phyloP scores from a whole-genome alignment of 2,888 invertebrate genomes.

The Lasius platythorax region DNA sequence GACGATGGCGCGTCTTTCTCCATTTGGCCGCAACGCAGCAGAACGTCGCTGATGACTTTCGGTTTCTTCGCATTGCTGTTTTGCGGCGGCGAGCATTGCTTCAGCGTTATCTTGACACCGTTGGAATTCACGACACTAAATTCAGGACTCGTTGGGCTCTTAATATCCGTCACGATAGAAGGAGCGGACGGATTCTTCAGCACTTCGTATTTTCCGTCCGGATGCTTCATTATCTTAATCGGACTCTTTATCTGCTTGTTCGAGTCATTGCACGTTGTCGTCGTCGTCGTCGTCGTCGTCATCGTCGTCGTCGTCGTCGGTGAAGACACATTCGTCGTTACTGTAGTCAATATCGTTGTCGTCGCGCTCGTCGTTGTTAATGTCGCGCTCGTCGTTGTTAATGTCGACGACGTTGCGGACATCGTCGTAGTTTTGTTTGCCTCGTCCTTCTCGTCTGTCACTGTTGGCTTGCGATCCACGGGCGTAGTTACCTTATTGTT shows the following conservation, averaged over 20 bases:
- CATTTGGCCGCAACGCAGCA: slow-evolving; percentile 68
- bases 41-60: slow-evolving; percentile 81
- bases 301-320: slow-evolving; percentile 4
- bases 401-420: neutral
- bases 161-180: slow-evolving; percentile 53
- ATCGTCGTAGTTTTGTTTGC: slow-evolving; percentile 33
- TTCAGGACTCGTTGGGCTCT: slow-evolving; percentile 72
- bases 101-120: slow-evolving; percentile 81
- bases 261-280: slow-evolving; percentile 16
- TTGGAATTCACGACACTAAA: slow-evolving; percentile 83
- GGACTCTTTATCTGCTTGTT: slow-evolving; percentile 78
- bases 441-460: neutral
- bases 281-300: neutral
- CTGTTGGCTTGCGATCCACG: neutral
- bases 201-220: slow-evolving; percentile 81
- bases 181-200: slow-evolving; percentile 64
- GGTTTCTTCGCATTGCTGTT: slow-evolving; percentile 75
- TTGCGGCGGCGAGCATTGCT: slow-evolving; percentile 78
- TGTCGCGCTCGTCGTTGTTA: neutral
- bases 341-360: slow-evolving; percentile 16
- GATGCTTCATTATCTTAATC: slow-evolving; percentile 81
- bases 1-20: slow-evolving; percentile 61
- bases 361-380: slow-evolving; percentile 3
- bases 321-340: slow-evolving; percentile 16
- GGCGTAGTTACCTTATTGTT: slow-evolving; percentile 20